Evolutionary conservation across 2,888 invertebrate genomes (phyloP).

Genomic region (Julus scandinavius): DNA sequence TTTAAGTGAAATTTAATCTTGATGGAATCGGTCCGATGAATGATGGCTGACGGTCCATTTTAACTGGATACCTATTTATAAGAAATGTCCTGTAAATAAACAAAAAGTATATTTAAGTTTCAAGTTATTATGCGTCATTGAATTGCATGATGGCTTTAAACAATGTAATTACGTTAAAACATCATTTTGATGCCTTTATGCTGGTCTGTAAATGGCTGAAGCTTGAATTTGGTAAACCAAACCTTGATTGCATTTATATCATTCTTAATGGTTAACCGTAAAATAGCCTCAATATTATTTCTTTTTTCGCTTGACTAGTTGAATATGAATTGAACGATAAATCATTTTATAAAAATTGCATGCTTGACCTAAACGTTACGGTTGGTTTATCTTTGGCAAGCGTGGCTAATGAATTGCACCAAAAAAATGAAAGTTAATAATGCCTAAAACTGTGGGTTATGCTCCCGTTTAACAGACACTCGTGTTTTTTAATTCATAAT

Average conservation of each 20-base stretch:
- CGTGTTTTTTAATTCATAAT: neutral
- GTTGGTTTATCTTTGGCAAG: neutral
- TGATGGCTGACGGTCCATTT: slow-evolving; percentile 51
- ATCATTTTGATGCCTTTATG: neutral
- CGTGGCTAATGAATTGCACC: neutral
- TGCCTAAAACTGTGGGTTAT: neutral
- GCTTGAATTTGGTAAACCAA: neutral
- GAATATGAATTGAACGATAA: neutral
- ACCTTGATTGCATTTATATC: neutral
- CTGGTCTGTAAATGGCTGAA: neutral
- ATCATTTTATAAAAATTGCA: neutral
- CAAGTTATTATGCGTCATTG: no score
- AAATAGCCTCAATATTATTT: neutral
- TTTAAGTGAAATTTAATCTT: slow-evolving; percentile 55
- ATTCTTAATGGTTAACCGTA: neutral
- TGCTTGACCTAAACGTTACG: neutral
- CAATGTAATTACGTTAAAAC: no score
- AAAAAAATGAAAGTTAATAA: neutral
- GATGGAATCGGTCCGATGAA: slow-evolving; percentile 57
- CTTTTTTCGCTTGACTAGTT: neutral
- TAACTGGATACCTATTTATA: slow-evolving; percentile 57
- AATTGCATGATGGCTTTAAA: no score
- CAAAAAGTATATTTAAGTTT: neutral
- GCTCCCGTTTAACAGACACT: neutral
- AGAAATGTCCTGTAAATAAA: slow-evolving; percentile 56